Evolutionary conservation across 2,888 invertebrate species (phyloP), one percentile per base, ranked within the genome.

Genomic region (Aelia acuminata): DNA sequence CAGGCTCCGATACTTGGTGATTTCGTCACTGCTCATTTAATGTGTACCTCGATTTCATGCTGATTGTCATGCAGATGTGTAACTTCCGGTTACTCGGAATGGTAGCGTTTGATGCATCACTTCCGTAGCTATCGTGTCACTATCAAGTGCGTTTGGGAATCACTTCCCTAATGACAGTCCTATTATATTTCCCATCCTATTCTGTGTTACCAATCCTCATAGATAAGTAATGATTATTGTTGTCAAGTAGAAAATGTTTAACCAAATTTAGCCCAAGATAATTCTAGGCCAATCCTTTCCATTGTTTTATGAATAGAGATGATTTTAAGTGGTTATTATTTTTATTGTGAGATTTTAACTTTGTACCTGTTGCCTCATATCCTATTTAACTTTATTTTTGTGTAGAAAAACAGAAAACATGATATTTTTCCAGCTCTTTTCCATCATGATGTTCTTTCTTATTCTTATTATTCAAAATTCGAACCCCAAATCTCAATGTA

Each of bases 31-130:
- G 31, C 63, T 70, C 35, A 70, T 70, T 70, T 70, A 70, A 70
- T 70, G 35, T 35, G 20, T 70, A 35, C 1, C 63, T 63, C 63
- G 26, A 63, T 63, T 63, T 63, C 15, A 63, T 26, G 13, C 63
- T 35, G 80, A 47, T 47, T 80, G 80, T 80, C 43, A 80, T 80
- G 43, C 43, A 80, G 80, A 80, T 80, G n/a, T n/a, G 39, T n/a
- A 39, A 11, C 80, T n/a, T 80, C 80, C 80, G 39, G 80, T 10
- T 80, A 43, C 80, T n/a, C 4, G 3, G 43, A 80, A 80, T 43
- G 80, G 80, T 80, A 43, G 15, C 43, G 22, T 80, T 80, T 80
- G 80, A 80, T 47, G 80, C 43, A 43, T 47, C 80, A 47, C 80
- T 80, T 80, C 80, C 80, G 39, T 4, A 10, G 7, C n/a, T 7